phyloP scores from a whole-genome alignment of 2,113 vertebrate genomes.

The Calyptommatus sinebrachiatus region DNA sequence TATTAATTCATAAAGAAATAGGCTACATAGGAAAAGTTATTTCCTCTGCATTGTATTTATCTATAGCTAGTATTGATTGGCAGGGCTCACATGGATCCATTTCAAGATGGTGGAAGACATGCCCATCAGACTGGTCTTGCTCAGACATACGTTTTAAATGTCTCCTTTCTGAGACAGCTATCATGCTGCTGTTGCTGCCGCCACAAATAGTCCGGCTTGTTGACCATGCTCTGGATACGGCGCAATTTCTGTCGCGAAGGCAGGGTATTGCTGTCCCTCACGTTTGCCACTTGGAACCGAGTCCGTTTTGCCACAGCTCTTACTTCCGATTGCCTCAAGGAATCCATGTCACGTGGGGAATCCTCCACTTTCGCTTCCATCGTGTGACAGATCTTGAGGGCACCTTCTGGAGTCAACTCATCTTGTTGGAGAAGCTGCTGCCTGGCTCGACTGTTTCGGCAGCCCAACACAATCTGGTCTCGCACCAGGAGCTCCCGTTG shows the following conservation, averaged over 20 bases:
- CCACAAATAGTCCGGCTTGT: too few relatives aligned
- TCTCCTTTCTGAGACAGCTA: not conserved
- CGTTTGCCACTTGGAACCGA: not conserved
- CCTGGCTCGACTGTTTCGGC: not conserved
- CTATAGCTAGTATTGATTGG: too few relatives aligned
- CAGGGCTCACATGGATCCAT: not conserved
- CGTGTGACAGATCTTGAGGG: not conserved
- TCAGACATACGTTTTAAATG: constrained; percentile 17
- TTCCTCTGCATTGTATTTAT: not conserved
- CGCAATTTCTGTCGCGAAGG: not conserved
- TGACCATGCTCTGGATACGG: not conserved
- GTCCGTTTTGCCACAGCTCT: not conserved
- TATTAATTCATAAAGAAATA: too few relatives aligned
- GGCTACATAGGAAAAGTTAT: not conserved
- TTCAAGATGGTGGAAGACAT: not conserved
- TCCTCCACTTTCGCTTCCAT: not conserved
- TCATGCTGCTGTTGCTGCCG: not conserved
- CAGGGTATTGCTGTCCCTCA: not conserved
- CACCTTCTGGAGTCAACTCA: not conserved
- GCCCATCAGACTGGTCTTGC: too few relatives aligned
- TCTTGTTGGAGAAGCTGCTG: constrained; percentile 6
- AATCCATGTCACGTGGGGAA: not conserved
- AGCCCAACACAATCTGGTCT: constrained; percentile 16
- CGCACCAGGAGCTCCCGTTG: constrained; percentile 8
- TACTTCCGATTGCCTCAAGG: not conserved